These are phyloP conservation scores for Scylla paramamosain DNA, from an alignment of 1,140 invertebrate genomes.

Conservation along the genomic window DNA sequence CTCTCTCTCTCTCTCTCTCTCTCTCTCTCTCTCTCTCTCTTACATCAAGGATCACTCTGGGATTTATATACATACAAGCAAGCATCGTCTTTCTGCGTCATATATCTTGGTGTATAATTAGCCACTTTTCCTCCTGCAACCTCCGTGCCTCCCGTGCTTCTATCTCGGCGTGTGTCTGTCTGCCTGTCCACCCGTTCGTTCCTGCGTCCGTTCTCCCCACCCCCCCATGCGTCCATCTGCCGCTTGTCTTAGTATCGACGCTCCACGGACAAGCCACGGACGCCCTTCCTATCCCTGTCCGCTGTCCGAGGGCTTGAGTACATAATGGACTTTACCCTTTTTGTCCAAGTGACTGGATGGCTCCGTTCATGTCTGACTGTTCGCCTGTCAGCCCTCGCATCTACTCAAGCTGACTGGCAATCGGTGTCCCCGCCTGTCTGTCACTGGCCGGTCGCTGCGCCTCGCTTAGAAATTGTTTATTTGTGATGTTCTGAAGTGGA, in stretches of 20 bases:
- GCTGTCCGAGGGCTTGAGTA: not conserved
- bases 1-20: no score
- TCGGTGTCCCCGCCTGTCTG: not conserved
- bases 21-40: no score
- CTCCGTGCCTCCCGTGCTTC: not conserved
- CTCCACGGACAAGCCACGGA: not conserved
- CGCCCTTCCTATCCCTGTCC: not conserved
- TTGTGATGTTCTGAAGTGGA: not conserved
- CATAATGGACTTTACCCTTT: slow-evolving; percentile 13
- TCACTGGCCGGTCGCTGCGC: not conserved
- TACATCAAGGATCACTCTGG: no score
- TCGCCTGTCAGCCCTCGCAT: not conserved
- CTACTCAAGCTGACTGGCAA: not conserved
- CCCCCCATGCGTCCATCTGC: not conserved
- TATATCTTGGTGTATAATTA: not conserved
- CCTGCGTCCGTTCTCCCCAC: not conserved
- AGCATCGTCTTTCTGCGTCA: not conserved
- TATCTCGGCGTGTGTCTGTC: not conserved
- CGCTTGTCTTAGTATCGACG: not conserved
- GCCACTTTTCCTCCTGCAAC: not conserved
- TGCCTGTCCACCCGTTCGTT: no score
- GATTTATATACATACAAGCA: not conserved
- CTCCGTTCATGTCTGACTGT: not conserved
- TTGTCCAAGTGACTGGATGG: not conserved
- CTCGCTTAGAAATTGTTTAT: not conserved